These are phyloP conservation scores for Thinocorus orbignyianus DNA, from an alignment of 2,113 vertebrate species.

Conservation along the genomic window DNA sequence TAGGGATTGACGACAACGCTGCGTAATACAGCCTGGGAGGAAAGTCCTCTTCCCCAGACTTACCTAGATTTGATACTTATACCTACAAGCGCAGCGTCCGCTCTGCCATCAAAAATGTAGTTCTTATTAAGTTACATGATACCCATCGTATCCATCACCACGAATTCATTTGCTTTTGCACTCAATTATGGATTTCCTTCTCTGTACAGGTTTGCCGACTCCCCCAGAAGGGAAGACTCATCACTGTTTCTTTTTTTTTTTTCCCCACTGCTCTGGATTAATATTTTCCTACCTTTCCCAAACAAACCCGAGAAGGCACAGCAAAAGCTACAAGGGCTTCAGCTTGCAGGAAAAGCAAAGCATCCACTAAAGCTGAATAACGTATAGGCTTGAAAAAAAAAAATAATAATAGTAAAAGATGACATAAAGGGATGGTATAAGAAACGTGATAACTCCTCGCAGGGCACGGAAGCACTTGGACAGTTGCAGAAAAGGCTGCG, in stretches of 20 bases:
- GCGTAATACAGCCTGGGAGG: neutral
- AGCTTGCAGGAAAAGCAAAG: neutral
- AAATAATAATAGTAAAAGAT: neutral
- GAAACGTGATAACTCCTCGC: conserved; percentile 49
- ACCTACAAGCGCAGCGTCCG: neutral
- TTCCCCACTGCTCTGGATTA: conserved; percentile 51
- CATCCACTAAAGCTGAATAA: conserved; percentile 6
- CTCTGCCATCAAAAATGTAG: conserved; percentile 48
- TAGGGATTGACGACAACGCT: conserved; percentile 34
- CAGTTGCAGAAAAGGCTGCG: neutral
- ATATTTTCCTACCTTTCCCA: conserved; percentile 23
- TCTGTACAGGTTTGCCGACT: conserved; percentile 16
- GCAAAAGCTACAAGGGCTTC: neutral
- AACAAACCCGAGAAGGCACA: conserved; percentile 2
- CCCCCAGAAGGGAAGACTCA: neutral
- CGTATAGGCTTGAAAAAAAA: neutral
- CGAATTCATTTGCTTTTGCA: conserved; percentile 62
- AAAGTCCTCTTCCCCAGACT: conserved; percentile 37
- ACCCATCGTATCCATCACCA: conserved; percentile 1
- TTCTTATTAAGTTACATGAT: conserved; percentile 70
- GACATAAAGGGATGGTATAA: conserved; percentile 46
- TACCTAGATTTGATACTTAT: conserved; percentile 46
- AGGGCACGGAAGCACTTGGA: conserved; percentile 58
- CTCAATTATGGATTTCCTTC: conserved; percentile 63
- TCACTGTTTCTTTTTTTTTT: conserved; percentile 5